Percentiles rank a stretch among this genome's conserved stretches.
Conservation (phyloP, 2,113 vertebrate species). For the Microtus ochrogaster region DNA sequence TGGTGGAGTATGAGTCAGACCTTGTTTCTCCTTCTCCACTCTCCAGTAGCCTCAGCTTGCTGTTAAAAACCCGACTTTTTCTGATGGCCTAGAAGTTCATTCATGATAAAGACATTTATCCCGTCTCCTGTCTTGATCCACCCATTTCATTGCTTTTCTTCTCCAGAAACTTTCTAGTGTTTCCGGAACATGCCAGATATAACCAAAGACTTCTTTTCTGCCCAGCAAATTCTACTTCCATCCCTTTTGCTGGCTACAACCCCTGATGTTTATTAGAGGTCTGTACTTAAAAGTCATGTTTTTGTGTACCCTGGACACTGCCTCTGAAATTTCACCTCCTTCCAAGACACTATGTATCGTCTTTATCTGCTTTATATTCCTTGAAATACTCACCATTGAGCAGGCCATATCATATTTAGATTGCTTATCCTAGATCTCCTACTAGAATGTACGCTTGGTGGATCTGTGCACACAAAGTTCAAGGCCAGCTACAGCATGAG, state of each 20-base stretch:
- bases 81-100: background rate
- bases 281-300: background rate
- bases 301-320: background rate
- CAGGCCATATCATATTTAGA: background rate
- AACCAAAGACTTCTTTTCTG: background rate
- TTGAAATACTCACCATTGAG: conserved; percentile 16
- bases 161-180: background rate
- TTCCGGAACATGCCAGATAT: background rate
- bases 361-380: background rate
- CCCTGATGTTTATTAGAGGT: background rate
- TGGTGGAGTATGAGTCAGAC: background rate
- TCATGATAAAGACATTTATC: background rate
- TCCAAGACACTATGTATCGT: background rate
- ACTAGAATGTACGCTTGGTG: background rate
- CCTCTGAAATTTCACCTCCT: background rate
- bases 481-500: background rate
- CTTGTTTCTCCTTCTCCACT: background rate
- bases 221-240: background rate
- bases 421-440: background rate
- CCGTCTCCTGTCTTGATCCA: background rate
- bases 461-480: background rate
- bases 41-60: background rate
- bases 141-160: background rate
- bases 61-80: background rate
- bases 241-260: background rate